These are phyloP conservation scores for Raja brachyura DNA, from an alignment of 2,113 vertebrate genomes.

Conservation along the genomic window DNA sequence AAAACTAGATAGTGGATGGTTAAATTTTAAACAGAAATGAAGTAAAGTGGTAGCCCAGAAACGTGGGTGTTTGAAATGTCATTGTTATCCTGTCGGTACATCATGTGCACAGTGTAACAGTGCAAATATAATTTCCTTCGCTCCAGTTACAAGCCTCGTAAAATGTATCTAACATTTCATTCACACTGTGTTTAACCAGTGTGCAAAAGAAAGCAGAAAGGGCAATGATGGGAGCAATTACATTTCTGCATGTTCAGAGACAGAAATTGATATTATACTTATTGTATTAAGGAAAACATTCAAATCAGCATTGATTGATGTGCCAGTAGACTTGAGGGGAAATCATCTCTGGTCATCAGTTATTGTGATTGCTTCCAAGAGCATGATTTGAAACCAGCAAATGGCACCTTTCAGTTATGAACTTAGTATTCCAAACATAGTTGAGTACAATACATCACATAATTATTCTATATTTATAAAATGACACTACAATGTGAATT, in stretches of 20 bases:
- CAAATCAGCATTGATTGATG: neutral
- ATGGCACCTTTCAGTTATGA: neutral
- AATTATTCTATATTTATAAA: neutral
- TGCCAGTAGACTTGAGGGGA: neutral
- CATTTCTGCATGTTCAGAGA: neutral
- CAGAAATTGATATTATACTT: neutral
- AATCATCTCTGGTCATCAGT: too few species aligned
- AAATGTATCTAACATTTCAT: neutral
- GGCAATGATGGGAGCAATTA: neutral
- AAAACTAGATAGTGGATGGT: neutral
- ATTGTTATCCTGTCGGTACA: neutral
- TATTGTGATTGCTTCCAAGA: neutral
- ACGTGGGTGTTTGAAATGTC: neutral
- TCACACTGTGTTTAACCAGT: neutral
- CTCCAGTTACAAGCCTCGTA: neutral
- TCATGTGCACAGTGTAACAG: neutral
- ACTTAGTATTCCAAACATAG: neutral
- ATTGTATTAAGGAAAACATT: neutral
- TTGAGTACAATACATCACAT: neutral
- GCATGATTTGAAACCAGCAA: neutral
- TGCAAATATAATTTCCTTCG: neutral
- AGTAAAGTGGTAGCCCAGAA: neutral
- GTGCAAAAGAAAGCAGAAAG: neutral
- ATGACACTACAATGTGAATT: neutral
- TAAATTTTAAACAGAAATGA: neutral